Evolutionary conservation across 2,113 vertebrate genomes (phyloP), one percentile per base, ranked within the genome.

Genomic region (Probosciger aterrimus): DNA sequence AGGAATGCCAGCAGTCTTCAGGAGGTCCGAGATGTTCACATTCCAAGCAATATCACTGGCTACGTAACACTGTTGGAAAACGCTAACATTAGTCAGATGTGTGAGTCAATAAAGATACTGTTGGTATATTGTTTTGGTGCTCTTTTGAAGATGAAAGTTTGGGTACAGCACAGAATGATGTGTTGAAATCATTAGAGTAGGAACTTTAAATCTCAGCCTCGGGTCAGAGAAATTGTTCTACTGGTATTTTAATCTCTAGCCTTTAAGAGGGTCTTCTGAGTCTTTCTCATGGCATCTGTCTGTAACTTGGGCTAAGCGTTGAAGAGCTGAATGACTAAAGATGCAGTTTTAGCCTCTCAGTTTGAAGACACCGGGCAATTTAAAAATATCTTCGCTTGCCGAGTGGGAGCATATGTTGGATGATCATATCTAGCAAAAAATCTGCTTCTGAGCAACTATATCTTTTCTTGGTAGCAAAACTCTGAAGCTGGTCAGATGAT

Each of bases 61-160:
- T 99, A 99, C 4, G 98, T 99, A 91, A 99, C 99, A 9, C 98
- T 99, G 28, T 96, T 99, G 98, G 99, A 99, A 96, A 99, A 99
- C 46, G 99, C 99, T 93, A 99, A 99, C 98, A 99, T 99, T 96
- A 98, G 98, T 96, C 98, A 99, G 96, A 99, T 98, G 95, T 99
- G 99, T 99, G 98, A 99, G 99, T 98, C 89, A 65, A 76, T 76
- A 88, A 70, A 83, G 92, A 95, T 82, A 35, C 82, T 69, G 10
- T 60, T 84, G 93, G 90, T 39, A 14, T 95, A 57, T 78, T 73
- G 60, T 5, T 59, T 39, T 89, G 55, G 47, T 94, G 82, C 73
- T 92, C 46, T 74, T 33, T 43, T 50, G 46, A 74, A 86, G 82
- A 59, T 67, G 60, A 81, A 94, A 79, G 28, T 2, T 57, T 74